These are phyloP conservation scores for Naja naja DNA, from an alignment of 2,113 vertebrate species.

Conservation along the genomic window DNA sequence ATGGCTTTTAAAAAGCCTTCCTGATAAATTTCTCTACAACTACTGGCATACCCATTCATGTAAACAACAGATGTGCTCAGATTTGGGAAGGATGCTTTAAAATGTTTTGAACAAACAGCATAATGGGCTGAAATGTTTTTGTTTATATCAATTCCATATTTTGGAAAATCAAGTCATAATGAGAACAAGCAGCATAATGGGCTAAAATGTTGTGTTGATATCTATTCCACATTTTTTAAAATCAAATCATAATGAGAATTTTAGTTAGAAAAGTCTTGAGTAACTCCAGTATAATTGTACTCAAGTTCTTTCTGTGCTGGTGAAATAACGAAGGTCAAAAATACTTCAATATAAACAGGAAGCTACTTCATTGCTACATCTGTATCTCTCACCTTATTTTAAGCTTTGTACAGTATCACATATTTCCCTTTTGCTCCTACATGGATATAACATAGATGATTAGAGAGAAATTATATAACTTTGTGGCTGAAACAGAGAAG, in stretches of 20 bases:
- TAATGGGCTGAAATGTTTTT: neutral
- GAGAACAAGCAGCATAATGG: too few relatives aligned
- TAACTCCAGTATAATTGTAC: neutral
- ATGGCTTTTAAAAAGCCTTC: neutral
- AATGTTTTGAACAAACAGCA: neutral
- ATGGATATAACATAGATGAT: neutral
- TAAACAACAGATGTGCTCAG: neutral
- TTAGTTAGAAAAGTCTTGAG: neutral
- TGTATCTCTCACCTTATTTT: neutral
- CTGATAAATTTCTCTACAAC: neutral
- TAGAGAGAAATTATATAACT: neutral
- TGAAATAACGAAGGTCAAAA: neutral
- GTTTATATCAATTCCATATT: too few relatives aligned
- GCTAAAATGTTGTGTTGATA: neutral
- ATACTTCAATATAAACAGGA: neutral
- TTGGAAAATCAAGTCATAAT: too few relatives aligned
- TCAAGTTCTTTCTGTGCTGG: neutral
- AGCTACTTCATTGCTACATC: neutral
- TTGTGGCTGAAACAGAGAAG: neutral
- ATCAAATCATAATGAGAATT: neutral
- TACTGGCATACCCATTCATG: too few relatives aligned
- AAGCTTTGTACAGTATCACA: neutral
- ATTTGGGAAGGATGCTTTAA: neutral
- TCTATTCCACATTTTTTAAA: neutral
- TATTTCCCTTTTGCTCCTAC: neutral